phyloP scores from a whole-genome alignment of 2,113 vertebrate genomes.

The Tychaedon coryphoeus region DNA sequence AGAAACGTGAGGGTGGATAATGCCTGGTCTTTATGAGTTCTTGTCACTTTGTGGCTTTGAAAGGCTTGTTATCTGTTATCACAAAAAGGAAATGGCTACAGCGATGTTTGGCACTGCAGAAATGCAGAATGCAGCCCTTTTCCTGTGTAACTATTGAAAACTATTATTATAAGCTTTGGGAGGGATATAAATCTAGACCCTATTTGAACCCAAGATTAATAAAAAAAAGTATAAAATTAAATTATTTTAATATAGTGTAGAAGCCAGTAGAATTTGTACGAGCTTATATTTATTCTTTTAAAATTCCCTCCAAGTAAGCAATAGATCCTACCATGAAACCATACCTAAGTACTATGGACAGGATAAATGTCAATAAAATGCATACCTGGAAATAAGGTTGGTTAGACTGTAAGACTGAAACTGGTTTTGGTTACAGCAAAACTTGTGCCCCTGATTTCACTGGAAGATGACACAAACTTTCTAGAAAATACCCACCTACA shows the following conservation, averaged over 20 bases:
- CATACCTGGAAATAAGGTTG: background rate
- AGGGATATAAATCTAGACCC: background rate
- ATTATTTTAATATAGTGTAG: background rate
- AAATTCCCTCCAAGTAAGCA: background rate
- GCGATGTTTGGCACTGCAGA: background rate
- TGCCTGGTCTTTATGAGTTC: constrained; percentile 24
- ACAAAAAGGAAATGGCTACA: background rate
- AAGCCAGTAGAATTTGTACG: background rate
- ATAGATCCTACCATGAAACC: background rate
- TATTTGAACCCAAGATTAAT: background rate
- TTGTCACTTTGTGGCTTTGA: constrained; percentile 33
- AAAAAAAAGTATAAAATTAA: background rate
- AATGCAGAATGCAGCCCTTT: constrained; percentile 9
- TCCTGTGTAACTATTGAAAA: background rate
- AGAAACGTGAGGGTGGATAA: background rate
- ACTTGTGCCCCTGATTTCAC: background rate
- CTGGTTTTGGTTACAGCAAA: background rate
- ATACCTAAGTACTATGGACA: background rate
- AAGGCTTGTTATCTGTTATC: constrained; percentile 8
- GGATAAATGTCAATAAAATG: background rate
- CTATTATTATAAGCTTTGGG: background rate
- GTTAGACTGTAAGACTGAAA: background rate
- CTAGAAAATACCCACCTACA: background rate
- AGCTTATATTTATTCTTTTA: background rate
- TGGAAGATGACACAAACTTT: background rate